Conservation (phyloP, 2,797 vertebrate genomes). For the Periophthalmus magnuspinnatus region DNA sequence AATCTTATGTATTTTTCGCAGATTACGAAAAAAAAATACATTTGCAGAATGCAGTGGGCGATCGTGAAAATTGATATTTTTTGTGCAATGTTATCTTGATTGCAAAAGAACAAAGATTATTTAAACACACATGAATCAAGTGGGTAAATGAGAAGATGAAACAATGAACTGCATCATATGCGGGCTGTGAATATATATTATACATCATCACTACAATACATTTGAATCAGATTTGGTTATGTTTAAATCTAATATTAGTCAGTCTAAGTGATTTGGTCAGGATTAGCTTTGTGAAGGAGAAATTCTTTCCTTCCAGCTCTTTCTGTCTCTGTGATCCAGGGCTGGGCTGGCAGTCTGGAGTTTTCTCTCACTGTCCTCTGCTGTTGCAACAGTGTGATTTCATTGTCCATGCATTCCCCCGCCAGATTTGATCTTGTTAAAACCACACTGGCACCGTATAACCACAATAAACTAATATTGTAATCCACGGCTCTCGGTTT, state of each 20-base stretch:
- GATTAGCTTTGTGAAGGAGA: background rate
- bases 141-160: background rate
- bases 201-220: background rate
- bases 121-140: background rate
- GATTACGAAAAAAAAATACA: too few species aligned
- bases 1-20: too few species aligned
- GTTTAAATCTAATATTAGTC: background rate
- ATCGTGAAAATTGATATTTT: too few species aligned
- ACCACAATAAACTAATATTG: conserved; percentile 26
- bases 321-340: background rate
- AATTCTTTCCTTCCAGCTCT: background rate
- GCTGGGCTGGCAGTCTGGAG: background rate
- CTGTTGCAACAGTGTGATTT: background rate
- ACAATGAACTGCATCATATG: background rate
- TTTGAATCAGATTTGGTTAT: too few species aligned
- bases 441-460: conserved; percentile 27
- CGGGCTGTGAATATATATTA: background rate
- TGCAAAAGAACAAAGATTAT: too few species aligned
- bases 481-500: conserved; percentile 47
- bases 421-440: conserved; percentile 34
- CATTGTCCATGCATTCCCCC: conserved; percentile 22
- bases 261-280: background rate
- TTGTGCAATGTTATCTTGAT: too few species aligned
- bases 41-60: too few species aligned
- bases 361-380: background rate